Evolutionary conservation across 2,888 invertebrate species (phyloP).

Genomic region (Atethmia centrago): DNA sequence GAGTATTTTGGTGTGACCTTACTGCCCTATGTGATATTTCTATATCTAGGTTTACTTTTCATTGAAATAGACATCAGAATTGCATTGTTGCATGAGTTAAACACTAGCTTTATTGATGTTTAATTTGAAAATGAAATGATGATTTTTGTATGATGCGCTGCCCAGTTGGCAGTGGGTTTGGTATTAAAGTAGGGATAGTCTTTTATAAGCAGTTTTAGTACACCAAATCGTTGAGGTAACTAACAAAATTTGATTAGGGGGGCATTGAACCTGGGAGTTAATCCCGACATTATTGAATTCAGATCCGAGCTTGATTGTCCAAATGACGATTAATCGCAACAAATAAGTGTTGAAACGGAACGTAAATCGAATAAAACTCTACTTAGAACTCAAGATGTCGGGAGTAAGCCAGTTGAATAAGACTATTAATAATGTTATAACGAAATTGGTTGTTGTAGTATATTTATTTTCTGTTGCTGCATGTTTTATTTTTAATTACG

Average conservation of each 20-base stretch:
- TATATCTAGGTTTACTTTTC: neutral
- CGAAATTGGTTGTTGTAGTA: constrained; percentile 16
- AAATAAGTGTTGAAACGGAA: no score
- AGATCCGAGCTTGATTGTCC: neutral
- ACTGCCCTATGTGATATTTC: neutral
- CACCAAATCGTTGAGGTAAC: neutral
- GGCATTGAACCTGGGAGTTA: constrained; percentile 1
- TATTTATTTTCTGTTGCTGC: constrained; percentile 30
- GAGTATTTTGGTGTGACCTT: neutral
- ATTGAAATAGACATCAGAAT: neutral
- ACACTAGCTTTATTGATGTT: neutral
- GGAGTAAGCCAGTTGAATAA: neutral
- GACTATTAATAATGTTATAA: constrained; percentile 1
- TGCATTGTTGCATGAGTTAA: constrained; percentile 20
- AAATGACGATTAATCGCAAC: neutral
- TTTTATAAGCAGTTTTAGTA: neutral
- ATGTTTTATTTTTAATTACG: constrained; percentile 30
- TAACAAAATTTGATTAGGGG: constrained; percentile 14
- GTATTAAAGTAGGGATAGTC: neutral
- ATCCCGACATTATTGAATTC: constrained; percentile 6
- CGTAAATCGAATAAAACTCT: neutral
- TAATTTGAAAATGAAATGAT: neutral
- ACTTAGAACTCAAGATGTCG: neutral
- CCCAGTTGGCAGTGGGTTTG: neutral
- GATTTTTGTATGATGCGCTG: neutral